phyloP scores from a whole-genome alignment of 2,888 invertebrate species.

The Cryptocheilus praepositus region DNA sequence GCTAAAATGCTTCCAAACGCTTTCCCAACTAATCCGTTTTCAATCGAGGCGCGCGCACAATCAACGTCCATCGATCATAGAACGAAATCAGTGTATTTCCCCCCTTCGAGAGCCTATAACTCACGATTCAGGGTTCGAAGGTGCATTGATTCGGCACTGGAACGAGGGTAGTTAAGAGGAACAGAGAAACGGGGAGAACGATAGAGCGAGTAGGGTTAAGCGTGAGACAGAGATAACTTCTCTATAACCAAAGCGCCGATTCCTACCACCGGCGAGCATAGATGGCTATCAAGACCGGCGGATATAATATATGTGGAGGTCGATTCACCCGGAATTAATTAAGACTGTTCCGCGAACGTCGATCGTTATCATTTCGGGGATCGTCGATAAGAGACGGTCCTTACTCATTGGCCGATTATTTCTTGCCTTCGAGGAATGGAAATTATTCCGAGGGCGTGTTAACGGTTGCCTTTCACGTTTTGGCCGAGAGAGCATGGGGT shows the following conservation, averaged over 20 bases:
- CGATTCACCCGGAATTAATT: constrained; percentile 62
- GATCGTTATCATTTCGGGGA: constrained; percentile 56
- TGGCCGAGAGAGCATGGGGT: no score
- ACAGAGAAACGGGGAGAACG: neutral
- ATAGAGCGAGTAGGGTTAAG: neutral
- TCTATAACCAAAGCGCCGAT: constrained; percentile 40
- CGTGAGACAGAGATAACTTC: constrained; percentile 13
- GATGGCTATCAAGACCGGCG: constrained; percentile 33
- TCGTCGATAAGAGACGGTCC: constrained; percentile 44
- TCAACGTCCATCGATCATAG: no score
- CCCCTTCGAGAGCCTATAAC: no score
- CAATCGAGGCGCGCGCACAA: no score
- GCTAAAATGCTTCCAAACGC: no score
- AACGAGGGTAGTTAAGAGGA: neutral
- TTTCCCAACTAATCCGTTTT: no score
- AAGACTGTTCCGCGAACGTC: constrained; percentile 60
- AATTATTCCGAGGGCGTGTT: no score
- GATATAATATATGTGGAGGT: constrained; percentile 55
- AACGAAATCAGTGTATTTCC: no score
- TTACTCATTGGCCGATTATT: constrained; percentile 9
- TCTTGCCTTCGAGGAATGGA: no score
- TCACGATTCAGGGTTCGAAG: no score
- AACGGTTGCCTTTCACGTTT: no score
- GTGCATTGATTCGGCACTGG: no score
- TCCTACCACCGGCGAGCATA: constrained; percentile 45